Evolutionary conservation across 2,888 invertebrate species (phyloP), one percentile per base, ranked within the genome.

Genomic region (Agriopis marginaria): DNA sequence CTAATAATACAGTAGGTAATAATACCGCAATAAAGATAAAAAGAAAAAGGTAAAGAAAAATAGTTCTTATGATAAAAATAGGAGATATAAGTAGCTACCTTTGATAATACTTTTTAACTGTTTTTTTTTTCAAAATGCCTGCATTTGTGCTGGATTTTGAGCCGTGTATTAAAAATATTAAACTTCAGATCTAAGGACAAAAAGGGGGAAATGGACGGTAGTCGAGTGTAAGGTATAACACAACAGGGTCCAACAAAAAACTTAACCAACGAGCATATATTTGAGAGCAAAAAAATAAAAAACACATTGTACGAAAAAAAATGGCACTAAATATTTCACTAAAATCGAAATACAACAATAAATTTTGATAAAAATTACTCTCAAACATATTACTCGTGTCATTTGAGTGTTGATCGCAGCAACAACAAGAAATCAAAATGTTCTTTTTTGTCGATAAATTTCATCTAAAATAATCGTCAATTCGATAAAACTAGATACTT

Each of bases 1-100:
- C 88, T 92, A 93, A 89, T 85, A 89, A 88, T 89, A 92, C 85
- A 87, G 82, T 79, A 86, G 85, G 79, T 91, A 87, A 88, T 89
- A 89, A 90, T 91, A 93, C 90, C 88, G 85, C 84, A 81, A 86
- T 83, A 89, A 89, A 88, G 88, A 82, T 74, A 75, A 78, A 82
- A 77, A 75, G 69, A 71, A 79, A 75, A 70, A 82, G 77, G 72
- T 69, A 70, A 69, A 78, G 73, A 68, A 72, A 75, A 80, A 63
- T 60, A 63, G 51, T 69, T 44, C 50, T 68, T 71, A 77, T 76
- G 75, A 78, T 80, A 79, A 77, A 76, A 75, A 47, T 47, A 77
- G 73, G 73, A 73, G 77, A 81, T 72, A 78, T 77, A 83, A 82
- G 78, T 86, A 92, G 91, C 91, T 90, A 91, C 89, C 89, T 82